Evolutionary conservation across 2,888 invertebrate species (phyloP), one percentile per base, ranked within the genome.

Genomic region (Diaphora mendica): DNA sequence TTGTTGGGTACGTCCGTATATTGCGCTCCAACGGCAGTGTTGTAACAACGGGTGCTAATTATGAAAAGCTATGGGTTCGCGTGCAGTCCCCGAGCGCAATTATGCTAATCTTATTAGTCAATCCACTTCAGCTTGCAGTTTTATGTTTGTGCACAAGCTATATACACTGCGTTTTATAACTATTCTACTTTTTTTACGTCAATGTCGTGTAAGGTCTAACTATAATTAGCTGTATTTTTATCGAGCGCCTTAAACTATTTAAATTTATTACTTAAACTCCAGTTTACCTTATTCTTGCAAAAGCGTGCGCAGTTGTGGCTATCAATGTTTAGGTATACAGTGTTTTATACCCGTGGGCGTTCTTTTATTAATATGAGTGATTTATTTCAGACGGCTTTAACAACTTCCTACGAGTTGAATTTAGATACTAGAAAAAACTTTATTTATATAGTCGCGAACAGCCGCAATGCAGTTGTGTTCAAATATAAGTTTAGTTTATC

Each of bases 51-150:
- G 89, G 85, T 85, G 89, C 91, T 94, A 93, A 93, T 94, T 92
- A 92, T 92, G 91, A 92, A 91, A 91, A 93, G 90, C 91, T 91
- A 91, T 91, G 91, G 89, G 89, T 85, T 93, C 85, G 93, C 94
- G 93, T 94, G 94, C 91, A 83, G 85, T 86, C 85, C 87, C 88
- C 86, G 85, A 79, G 83, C 84, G 90, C 91, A 93, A 93, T 94
- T 94, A 95, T 94, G 94, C 90, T 92, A 95, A 95, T 94, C 93
- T 93, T 94, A 93, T 95, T 94, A 94, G 93, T 91, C 92, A 92
- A 93, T 93, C 92, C 93, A 92, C 92, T 93, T 90, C 88, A 87
- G 88, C 86, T 82, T 89, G 91, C 91, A 91, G 88, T 92, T 92
- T 90, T 91, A 91, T 89, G 87, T 88, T 87, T 85, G 81, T 87